Conservation (phyloP, 1,140 invertebrate genomes). For the Chelonus insularis region DNA sequence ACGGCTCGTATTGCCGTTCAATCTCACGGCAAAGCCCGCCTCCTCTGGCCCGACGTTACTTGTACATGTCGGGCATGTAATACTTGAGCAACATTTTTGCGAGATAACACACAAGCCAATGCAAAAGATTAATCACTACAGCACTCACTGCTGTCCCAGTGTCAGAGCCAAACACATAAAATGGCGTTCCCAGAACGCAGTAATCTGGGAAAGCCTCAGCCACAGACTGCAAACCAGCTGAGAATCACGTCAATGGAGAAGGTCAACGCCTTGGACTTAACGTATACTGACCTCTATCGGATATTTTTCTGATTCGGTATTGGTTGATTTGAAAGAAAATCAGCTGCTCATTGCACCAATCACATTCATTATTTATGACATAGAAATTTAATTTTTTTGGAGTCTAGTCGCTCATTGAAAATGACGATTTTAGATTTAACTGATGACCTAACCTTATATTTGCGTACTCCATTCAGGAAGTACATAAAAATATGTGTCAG, state of each 20-base stretch:
- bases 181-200: constrained; percentile 44
- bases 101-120: constrained; percentile 12
- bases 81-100: constrained; percentile 48
- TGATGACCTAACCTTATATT: too few relatives aligned
- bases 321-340: too few relatives aligned
- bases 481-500: too few relatives aligned
- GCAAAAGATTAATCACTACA: constrained; percentile 23
- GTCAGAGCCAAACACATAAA: constrained; percentile 54
- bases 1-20: constrained; percentile 27
- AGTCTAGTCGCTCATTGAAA: too few relatives aligned
- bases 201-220: constrained; percentile 38
- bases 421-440: too few relatives aligned
- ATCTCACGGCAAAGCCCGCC: constrained; percentile 22
- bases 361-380: too few relatives aligned
- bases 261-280: constrained; percentile 10
- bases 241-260: not conserved
- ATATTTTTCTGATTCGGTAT: constrained; percentile 12
- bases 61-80: constrained; percentile 45
- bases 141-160: constrained; percentile 33
- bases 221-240: constrained; percentile 20
- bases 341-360: too few relatives aligned
- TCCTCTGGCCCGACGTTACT: constrained; percentile 42
- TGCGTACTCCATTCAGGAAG: too few relatives aligned
- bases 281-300: constrained; percentile 5
- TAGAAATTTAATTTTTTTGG: too few relatives aligned